Evolutionary conservation across 1,140 invertebrate genomes (phyloP).

Genomic region (Penaeus vannamei): DNA sequence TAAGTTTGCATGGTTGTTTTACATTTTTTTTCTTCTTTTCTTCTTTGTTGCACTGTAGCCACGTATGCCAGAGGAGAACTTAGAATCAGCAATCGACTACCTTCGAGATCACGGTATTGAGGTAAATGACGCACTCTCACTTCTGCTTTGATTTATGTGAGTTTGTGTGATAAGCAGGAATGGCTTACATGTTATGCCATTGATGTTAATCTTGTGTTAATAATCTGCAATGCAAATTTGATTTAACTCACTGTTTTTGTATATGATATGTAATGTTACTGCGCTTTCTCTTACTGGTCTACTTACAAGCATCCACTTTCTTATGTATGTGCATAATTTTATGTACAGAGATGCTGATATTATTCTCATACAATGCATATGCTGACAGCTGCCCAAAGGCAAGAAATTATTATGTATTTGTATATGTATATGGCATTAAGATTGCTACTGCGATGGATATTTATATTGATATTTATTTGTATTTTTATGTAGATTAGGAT

Average conservation of each 20-base stretch:
- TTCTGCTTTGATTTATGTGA: slow-evolving; percentile 59
- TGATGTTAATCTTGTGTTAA: not conserved
- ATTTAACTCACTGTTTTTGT: not conserved
- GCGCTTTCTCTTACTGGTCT: too few relatives aligned
- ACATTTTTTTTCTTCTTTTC: slow-evolving; percentile 71
- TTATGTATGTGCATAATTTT: too few relatives aligned
- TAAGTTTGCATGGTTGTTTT: slow-evolving; percentile 73
- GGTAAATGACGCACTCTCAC: slow-evolving; percentile 70
- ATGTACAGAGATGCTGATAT: too few relatives aligned
- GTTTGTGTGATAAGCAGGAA: slow-evolving; percentile 23
- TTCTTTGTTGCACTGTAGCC: slow-evolving; percentile 68
- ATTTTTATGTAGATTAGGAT: too few relatives aligned
- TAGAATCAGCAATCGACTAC: slow-evolving; percentile 82
- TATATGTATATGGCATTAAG: too few relatives aligned
- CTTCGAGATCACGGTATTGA: slow-evolving; percentile 85
- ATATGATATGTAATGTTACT: too few relatives aligned
- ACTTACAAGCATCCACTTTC: too few relatives aligned
- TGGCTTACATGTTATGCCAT: not conserved
- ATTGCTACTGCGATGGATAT: too few relatives aligned
- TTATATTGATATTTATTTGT: too few relatives aligned
- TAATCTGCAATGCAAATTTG: not conserved
- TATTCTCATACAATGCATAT: too few relatives aligned
- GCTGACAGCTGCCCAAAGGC: too few relatives aligned
- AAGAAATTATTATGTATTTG: too few relatives aligned
- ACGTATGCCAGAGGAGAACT: slow-evolving; percentile 67